Conservation (phyloP, 2,888 invertebrate species). For the Danaus chrysippus region DNA sequence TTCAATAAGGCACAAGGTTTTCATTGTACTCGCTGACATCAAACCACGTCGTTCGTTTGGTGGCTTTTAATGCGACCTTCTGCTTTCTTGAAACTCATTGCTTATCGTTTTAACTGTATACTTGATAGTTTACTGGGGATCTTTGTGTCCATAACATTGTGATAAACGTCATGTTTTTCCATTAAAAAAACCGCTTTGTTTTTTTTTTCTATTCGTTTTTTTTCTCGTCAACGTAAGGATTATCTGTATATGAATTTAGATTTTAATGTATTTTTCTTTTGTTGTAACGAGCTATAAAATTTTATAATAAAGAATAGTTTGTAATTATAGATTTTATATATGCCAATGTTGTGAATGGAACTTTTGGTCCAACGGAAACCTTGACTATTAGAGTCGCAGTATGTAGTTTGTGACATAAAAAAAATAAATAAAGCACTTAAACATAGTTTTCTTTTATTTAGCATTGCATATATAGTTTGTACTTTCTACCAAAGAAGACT, state of each 20-base stretch:
- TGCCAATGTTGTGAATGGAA: slow-evolving; percentile 65
- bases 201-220: slow-evolving; percentile 61
- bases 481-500: no score
- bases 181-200: slow-evolving; percentile 66
- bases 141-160: slow-evolving; percentile 75
- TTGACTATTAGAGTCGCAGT: slow-evolving; percentile 72
- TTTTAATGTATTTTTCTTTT: slow-evolving; percentile 66
- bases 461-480: slow-evolving; percentile 1
- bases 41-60: no score
- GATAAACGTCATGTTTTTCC: slow-evolving; percentile 76
- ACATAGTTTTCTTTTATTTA: slow-evolving; percentile 40
- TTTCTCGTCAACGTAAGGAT: slow-evolving; percentile 61
- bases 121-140: slow-evolving; percentile 71
- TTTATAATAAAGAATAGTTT: slow-evolving; percentile 58
- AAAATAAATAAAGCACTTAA: slow-evolving; percentile 72
- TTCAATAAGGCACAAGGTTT: slow-evolving; percentile 74
- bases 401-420: slow-evolving; percentile 70
- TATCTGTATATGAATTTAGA: slow-evolving; percentile 77
- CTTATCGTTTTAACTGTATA: slow-evolving; percentile 73
- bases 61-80: slow-evolving; percentile 44
- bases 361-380: slow-evolving; percentile 71
- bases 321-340: slow-evolving; percentile 69
- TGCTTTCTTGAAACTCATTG: slow-evolving; percentile 71
- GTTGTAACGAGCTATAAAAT: slow-evolving; percentile 66
- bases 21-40: slow-evolving; percentile 22